Evolutionary conservation across 2,797 vertebrate genomes (phyloP).

Genomic region (Streptopelia turtur): DNA sequence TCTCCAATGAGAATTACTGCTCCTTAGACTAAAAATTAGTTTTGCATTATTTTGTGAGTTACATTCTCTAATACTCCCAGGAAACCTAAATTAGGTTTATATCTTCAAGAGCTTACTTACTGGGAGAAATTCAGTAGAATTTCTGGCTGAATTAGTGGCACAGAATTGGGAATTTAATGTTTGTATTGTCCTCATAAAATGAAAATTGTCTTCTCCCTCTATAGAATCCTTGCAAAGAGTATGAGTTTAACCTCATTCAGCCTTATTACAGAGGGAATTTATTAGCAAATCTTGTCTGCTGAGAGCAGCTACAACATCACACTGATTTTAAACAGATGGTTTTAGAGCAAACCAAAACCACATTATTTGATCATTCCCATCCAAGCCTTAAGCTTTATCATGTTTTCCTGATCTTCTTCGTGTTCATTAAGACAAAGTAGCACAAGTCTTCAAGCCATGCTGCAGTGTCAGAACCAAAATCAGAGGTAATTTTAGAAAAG

Average conservation of each 20-base stretch:
- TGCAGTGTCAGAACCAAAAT: not conserved
- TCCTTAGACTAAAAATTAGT: not conserved
- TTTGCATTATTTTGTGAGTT: not conserved
- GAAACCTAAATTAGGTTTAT: not conserved
- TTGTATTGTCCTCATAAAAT: not conserved
- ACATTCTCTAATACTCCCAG: not conserved
- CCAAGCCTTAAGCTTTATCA: not conserved
- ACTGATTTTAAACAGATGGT: not conserved
- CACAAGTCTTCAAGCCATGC: not conserved
- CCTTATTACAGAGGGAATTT: not conserved
- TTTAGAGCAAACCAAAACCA: not conserved
- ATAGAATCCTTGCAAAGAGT: not conserved
- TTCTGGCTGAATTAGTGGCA: not conserved
- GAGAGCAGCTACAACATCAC: not conserved
- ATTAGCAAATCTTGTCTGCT: not conserved
- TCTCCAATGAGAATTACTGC: not conserved
- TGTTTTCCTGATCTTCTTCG: not conserved
- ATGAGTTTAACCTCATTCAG: not conserved
- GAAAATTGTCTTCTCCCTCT: not conserved
- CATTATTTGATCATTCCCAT: not conserved
- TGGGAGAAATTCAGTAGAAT: not conserved
- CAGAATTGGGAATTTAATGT: not conserved
- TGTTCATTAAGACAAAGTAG: not conserved
- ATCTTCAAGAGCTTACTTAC: not conserved
- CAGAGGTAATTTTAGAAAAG: not conserved